Conservation (phyloP, 2,797 vertebrate genomes). For the Pogoniulus pusillus region DNA sequence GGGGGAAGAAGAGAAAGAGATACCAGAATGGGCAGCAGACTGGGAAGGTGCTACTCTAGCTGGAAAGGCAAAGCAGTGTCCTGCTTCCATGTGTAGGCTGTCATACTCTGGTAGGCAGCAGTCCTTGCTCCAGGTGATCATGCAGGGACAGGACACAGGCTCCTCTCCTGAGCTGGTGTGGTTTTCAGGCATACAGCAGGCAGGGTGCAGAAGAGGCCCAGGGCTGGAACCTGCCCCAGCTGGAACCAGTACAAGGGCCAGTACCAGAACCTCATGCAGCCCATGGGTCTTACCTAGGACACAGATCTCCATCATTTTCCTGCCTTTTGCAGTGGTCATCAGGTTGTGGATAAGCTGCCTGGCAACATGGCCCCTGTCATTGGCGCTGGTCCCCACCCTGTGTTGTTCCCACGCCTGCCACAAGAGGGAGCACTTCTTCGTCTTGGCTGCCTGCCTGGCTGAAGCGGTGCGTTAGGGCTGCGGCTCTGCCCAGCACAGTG, state of each 20-base stretch:
- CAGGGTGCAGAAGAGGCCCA: not conserved
- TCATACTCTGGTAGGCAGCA: not conserved
- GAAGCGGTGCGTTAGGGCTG: not conserved
- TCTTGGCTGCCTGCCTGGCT: not conserved
- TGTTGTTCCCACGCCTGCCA: fast-evolving
- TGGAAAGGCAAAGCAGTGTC: not conserved
- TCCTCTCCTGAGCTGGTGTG: not conserved
- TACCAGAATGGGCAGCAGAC: not conserved
- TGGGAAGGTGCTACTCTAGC: not conserved
- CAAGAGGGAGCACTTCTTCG: not conserved
- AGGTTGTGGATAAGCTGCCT: not conserved
- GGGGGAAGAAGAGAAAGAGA: not conserved
- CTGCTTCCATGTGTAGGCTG: not conserved
- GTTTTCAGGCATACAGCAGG: not conserved
- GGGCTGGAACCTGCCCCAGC: not conserved
- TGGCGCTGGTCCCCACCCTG: not conserved
- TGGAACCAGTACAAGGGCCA: not conserved
- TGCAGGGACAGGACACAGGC: not conserved
- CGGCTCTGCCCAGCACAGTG: not conserved
- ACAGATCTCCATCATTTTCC: fast-evolving
- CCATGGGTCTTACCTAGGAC: no score
- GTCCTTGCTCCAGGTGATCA: no score
- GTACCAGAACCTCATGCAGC: fast-evolving
- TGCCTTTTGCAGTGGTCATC: not conserved
- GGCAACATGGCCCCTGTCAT: no score